phyloP scores from a whole-genome alignment of 2,888 invertebrate species.

The Nemotelus pantherinus region DNA sequence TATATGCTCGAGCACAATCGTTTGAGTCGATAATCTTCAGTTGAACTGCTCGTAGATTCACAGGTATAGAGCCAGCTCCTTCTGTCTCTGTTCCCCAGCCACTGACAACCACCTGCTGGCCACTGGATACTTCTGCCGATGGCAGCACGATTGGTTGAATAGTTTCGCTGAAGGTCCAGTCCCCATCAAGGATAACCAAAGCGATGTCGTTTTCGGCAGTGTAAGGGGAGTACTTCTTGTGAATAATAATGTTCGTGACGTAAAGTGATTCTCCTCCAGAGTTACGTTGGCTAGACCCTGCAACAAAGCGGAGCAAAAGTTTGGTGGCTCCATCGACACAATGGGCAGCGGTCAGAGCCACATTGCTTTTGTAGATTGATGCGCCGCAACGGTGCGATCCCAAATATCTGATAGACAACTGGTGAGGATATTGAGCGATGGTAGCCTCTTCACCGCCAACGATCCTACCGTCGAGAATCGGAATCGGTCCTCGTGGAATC shows the following conservation, averaged over 20 bases:
- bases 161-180: slow-evolving; percentile 61
- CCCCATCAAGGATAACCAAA: slow-evolving; percentile 53
- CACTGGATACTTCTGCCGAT: slow-evolving; percentile 52
- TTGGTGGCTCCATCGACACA: slow-evolving; percentile 8
- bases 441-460: slow-evolving; percentile 47
- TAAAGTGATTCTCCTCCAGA: slow-evolving; percentile 32
- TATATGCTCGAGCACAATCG: slow-evolving; percentile 52
- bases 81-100: slow-evolving; percentile 52
- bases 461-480: slow-evolving; percentile 24
- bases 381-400: slow-evolving; percentile 67
- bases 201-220: slow-evolving; percentile 51
- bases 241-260: slow-evolving; percentile 9
- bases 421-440: slow-evolving; percentile 43
- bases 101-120: slow-evolving; percentile 33
- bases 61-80: slow-evolving; percentile 28
- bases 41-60: slow-evolving; percentile 6
- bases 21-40: slow-evolving; percentile 2
- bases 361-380: slow-evolving; percentile 59
- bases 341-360: slow-evolving; percentile 22
- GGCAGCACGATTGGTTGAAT: slow-evolving; percentile 65
- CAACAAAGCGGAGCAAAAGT: slow-evolving; percentile 52
- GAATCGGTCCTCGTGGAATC: slow-evolving; percentile 23
- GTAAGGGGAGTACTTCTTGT: slow-evolving; percentile 53
- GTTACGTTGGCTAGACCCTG: slow-evolving; percentile 65
- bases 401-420: slow-evolving; percentile 48